A percentile compares a stretch with the other conserved stretches of the same genome.
Conservation (phyloP, 2,113 vertebrate species). For the Cottus gobio region DNA sequence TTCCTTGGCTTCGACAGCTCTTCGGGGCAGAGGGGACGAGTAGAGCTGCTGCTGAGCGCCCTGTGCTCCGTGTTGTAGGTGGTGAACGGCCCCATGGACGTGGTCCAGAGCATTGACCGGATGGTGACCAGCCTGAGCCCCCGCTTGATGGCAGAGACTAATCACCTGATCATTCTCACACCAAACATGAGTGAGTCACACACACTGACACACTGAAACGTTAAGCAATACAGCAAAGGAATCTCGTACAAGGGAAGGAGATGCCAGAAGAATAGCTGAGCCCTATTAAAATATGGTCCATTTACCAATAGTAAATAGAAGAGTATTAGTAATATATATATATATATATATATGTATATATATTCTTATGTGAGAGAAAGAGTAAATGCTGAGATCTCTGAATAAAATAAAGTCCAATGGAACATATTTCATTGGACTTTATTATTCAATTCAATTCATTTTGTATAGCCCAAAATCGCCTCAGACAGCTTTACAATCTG, state of each 20-base stretch:
- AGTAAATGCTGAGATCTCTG: too few species aligned
- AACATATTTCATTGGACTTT: too few species aligned
- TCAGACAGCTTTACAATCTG: too few species aligned
- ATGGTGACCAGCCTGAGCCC: constrained; percentile 85
- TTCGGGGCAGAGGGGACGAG: background rate
- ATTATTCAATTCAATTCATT: too few species aligned
- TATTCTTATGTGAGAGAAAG: too few species aligned
- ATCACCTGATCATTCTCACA: constrained; percentile 79
- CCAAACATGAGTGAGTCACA: constrained; percentile 84
- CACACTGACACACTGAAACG: background rate
- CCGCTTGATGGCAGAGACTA: constrained; percentile 76
- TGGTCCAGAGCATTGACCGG: constrained; percentile 85
- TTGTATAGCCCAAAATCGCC: too few species aligned
- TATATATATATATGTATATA: too few species aligned
- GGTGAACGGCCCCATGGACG: constrained; percentile 88
- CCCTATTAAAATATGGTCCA: constrained; percentile 2
- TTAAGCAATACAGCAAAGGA: background rate
- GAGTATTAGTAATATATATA: background rate
- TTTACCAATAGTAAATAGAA: background rate
- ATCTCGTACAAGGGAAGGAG: constrained; percentile 2
- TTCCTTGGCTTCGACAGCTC: constrained; percentile 4
- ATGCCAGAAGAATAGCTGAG: constrained; percentile 11
- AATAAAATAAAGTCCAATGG: too few species aligned
- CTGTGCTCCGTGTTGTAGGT: constrained; percentile 76
- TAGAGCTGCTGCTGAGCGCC: constrained; percentile 13